Percentiles rank a stretch among this genome's conserved stretches.
Evolutionary conservation across 2,113 vertebrate genomes (phyloP).

Genomic region (Eupsittula cactorum): DNA sequence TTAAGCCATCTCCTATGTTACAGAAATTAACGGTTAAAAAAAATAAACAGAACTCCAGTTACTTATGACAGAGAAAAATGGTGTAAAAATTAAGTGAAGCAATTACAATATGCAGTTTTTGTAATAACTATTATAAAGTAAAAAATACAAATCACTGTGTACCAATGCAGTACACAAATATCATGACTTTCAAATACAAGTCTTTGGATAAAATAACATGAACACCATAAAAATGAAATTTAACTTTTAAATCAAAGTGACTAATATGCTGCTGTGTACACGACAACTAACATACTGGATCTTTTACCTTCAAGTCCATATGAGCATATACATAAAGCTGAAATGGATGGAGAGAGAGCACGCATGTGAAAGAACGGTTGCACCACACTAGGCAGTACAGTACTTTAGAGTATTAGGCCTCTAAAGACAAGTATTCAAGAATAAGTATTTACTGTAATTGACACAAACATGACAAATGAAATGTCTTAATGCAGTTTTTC

Average conservation of each 20-base stretch:
- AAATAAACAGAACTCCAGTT: background rate
- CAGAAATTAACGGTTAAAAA: background rate
- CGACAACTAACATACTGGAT: background rate
- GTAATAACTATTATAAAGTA: constrained; percentile 41
- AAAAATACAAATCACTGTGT: constrained; percentile 33
- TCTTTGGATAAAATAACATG: background rate
- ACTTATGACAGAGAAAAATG: background rate
- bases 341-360: background rate
- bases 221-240: background rate
- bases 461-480: background rate
- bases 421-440: background rate
- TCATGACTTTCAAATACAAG: background rate
- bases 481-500: background rate
- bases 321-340: background rate
- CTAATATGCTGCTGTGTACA: background rate
- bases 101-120: background rate
- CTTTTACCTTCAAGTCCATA: background rate
- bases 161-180: background rate
- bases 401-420: background rate
- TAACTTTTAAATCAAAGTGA: background rate
- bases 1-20: background rate
- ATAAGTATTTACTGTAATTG: background rate
- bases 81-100: background rate
- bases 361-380: background rate
- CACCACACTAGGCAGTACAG: background rate